Evolutionary conservation across 2,113 vertebrate species (phyloP), one percentile per base, ranked within the genome.

Genomic region (Hippocampus mohnikei): DNA sequence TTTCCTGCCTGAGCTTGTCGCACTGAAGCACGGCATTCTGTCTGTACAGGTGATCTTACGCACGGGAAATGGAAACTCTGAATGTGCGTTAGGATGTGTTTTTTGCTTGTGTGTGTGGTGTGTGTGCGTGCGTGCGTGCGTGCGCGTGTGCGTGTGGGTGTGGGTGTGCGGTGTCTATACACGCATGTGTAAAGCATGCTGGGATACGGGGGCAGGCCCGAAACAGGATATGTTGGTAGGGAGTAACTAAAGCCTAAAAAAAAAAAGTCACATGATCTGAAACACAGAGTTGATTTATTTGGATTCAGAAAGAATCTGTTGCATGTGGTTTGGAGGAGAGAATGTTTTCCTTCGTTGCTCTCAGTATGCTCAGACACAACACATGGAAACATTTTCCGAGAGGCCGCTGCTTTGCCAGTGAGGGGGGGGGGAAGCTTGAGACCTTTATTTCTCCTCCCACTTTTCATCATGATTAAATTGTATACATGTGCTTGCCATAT

Each of bases 311-410:
- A 81, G 85, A 89, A 89, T 89, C 82, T 86, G 85, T 88, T 89
- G 87, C 87, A 90, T 91, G 90, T 90, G 90, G 90, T 91, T 89
- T 88, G 83, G 88, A 90, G 85, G 77, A 77, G 82, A 83, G 80
- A 88, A 85, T 88, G 87, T 90, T 88, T 90, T 89, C 85, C 80
- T 66, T 86, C 82, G 88, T 77, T 80, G 85, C 87, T 85, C 85
- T 81, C 81, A 42, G 79, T 81, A 80, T 81, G 81, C 83, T 87
- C 87, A 84, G 86, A 89, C 87, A 89, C 85, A 89, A 90, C 90
- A 91, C 90, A 91, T 91, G 90, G 88, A 89, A 90, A 91, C 90
- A 90, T 91, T 91, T 89, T 89, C 78, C 23, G 81, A 80, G 85
- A 89, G 85, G 88, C 88, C 87, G 72, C 79, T 79, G 86, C 78